Evolutionary conservation across 2,888 invertebrate genomes (phyloP).

Genomic region (Ennomos quercinarius): DNA sequence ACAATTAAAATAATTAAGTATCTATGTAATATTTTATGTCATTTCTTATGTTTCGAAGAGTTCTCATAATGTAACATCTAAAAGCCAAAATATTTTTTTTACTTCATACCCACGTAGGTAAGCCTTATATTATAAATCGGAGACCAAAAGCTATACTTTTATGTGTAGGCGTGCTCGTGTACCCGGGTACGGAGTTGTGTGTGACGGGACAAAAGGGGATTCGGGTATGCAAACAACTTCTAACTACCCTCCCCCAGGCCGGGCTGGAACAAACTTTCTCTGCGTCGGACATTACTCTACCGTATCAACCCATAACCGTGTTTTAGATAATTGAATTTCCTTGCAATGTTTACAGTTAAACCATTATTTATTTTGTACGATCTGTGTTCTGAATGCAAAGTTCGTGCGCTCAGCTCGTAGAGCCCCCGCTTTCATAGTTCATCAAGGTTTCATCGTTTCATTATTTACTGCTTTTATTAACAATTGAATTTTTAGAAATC

Average conservation of each 20-base stretch:
- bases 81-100: conserved; percentile 10
- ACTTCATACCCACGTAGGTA: not conserved
- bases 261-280: conserved; percentile 33
- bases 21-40: too few species aligned
- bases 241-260: conserved; percentile 47
- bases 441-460: too few species aligned
- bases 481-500: too few species aligned
- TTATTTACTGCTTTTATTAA: too few species aligned
- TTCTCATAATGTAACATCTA: conserved; percentile 2
- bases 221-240: conserved; percentile 63
- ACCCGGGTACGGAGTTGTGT: conserved; percentile 34
- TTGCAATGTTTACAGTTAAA: conserved; percentile 32
- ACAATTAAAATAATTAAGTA: too few species aligned
- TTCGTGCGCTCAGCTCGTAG: too few species aligned
- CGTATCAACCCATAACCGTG: conserved; percentile 52
- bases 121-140: conserved; percentile 10
- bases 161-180: conserved; percentile 21
- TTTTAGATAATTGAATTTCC: conserved; percentile 59
- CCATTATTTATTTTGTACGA: too few species aligned
- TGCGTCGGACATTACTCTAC: conserved; percentile 48
- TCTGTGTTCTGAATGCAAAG: conserved; percentile 3
- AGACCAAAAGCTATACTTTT: conserved; percentile 12
- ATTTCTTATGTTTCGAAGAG: not conserved
- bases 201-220: conserved; percentile 41
- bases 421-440: too few species aligned